Evolutionary conservation across 2,888 invertebrate genomes (phyloP), one percentile per base, ranked within the genome.

Genomic region (Chaetogeoica ovagalla): DNA sequence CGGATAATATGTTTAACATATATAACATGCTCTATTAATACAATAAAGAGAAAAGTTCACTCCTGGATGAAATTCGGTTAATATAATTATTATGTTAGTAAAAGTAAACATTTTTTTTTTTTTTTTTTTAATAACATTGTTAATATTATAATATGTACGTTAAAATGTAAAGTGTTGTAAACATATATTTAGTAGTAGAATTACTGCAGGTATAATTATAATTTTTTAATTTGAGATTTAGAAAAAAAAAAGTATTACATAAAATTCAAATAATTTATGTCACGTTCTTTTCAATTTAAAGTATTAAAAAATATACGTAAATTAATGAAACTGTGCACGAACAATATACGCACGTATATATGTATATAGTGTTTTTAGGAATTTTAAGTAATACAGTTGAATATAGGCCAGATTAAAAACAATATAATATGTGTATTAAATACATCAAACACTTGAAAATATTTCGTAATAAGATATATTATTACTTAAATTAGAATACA

Each of bases 281-380:
- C 23, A 21, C 39, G 13, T 65, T 43, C 2, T 65, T 23, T 39
- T 37, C 55, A 43, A 39, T 39, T 55, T n/a, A 19, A 39, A 39
- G 37, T 55, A 57, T 57, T 65, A 57, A 57, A 75, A 23, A 57
- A 39, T 11, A 74, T 74, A 37, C 57, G 23, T 11, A 21, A 8
- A 37, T 48, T 57, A 17, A 8, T 66, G 2, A 23, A 75, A 65
- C 23, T 66, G 65, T 75, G 74, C 74, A 75, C 19, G 13, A 66
- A 43, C 23, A 66, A 63, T 57, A 57, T 19, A 74, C 30, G 4
- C 4, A 30, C 30, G 30, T 30, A 30, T 4, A 30, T 30, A 30
- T 4, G 4, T 30, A 30, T 30, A 30, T 30, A 30, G 30, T 30
- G 65, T 66, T 65, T 43, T 43, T 57, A 17, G 6, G 19, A 57